These are phyloP conservation scores for Camponotus fellah DNA, from an alignment of 2,888 invertebrate species.

Conservation along the genomic window DNA sequence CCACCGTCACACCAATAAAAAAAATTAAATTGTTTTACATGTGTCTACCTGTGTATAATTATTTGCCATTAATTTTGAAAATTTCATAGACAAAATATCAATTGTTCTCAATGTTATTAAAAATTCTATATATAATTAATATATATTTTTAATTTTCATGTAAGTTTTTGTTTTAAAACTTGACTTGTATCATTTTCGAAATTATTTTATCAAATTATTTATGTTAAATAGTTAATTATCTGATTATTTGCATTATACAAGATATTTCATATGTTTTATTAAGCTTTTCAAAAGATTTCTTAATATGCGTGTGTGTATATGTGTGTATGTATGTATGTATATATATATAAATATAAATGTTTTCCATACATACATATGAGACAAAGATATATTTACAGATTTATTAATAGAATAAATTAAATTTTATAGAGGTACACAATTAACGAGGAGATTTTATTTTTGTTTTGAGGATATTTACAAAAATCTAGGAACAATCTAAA, in stretches of 20 bases:
- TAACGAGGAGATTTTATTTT: conserved; percentile 1
- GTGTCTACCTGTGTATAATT: conserved; percentile 35
- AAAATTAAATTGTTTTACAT: conserved; percentile 72
- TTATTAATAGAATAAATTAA: background rate
- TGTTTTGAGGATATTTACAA: conserved; percentile 16
- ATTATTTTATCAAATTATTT: background rate
- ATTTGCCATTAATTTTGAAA: conserved; percentile 34
- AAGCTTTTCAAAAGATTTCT: background rate
- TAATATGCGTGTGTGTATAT: background rate
- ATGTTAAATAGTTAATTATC: conserved; percentile 3
- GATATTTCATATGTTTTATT: background rate
- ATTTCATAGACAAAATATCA: background rate
- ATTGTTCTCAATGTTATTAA: conserved; percentile 2
- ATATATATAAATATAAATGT: background rate
- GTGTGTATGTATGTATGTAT: background rate
- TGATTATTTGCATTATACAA: background rate
- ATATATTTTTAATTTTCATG: background rate
- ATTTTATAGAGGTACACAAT: background rate
- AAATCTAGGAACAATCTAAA: conserved; percentile 2
- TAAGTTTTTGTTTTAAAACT: background rate
- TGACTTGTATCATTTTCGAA: background rate
- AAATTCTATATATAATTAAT: background rate
- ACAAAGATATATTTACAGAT: too few species aligned
- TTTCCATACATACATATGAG: background rate
- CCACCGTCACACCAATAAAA: conserved; percentile 77